A percentile compares a stretch with the other conserved stretches of the same genome.
phyloP scores from a whole-genome alignment of 92 coral and sea anemone genomes.

The Paragorgia papillata region DNA sequence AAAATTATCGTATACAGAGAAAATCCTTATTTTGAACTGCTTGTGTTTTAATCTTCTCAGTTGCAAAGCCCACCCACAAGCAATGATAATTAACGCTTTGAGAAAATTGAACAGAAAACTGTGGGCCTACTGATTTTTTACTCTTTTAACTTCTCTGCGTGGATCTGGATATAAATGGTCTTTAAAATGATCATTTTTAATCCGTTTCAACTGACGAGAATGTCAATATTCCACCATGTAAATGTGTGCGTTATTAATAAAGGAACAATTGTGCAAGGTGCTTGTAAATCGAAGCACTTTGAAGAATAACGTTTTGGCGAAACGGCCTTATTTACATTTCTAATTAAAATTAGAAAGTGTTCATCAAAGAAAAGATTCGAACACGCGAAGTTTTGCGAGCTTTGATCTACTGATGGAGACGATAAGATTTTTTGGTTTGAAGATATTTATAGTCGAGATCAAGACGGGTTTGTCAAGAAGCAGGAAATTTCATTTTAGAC shows the following conservation, averaged over 20 bases:
- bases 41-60: conserved; percentile 15
- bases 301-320: conserved; percentile 41
- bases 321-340: conserved; percentile 42
- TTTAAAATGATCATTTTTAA: conserved; percentile 36
- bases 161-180: conserved; percentile 21
- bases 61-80: conserved; percentile 40
- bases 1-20: not conserved
- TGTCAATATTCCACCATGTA: conserved; percentile 24
- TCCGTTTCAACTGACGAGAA: conserved; percentile 27
- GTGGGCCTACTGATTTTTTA: conserved; percentile 22
- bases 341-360: conserved; percentile 31
- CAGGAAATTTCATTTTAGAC: too few relatives aligned
- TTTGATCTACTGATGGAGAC: not conserved
- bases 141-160: not conserved
- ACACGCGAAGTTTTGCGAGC: conserved; percentile 11
- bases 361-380: conserved; percentile 32
- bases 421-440: too few relatives aligned
- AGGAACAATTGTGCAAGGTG: conserved; percentile 43
- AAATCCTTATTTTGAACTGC: not conserved
- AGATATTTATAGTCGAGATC: too few relatives aligned
- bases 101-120: conserved; percentile 20
- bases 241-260: conserved; percentile 44
- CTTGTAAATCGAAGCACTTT: conserved; percentile 39
- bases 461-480: too few relatives aligned
- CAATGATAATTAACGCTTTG: conserved; percentile 37